These are phyloP conservation scores for Lampropteryx suffumata DNA, from an alignment of 2,888 invertebrate genomes.

Conservation along the genomic window DNA sequence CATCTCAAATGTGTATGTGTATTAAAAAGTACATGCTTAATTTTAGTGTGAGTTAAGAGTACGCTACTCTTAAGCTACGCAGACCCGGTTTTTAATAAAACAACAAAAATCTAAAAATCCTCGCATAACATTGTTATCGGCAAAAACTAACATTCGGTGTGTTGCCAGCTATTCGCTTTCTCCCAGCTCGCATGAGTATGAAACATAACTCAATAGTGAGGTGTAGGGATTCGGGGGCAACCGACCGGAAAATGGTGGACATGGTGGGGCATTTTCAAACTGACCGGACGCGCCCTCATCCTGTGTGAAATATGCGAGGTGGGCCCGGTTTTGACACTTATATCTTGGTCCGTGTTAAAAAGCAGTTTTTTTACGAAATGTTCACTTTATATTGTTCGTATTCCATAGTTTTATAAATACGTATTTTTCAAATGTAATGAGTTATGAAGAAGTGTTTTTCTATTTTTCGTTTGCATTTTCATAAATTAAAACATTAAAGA, in stretches of 20 bases:
- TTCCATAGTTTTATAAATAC: too few species aligned
- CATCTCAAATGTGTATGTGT: too few species aligned
- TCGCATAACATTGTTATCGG: conserved; percentile 24
- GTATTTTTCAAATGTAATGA: too few species aligned
- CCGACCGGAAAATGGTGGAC: conserved; percentile 75
- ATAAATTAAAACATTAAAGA: too few species aligned
- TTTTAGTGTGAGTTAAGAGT: too few species aligned
- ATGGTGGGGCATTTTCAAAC: conserved; percentile 70
- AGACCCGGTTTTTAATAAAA: too few species aligned
- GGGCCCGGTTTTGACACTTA: conserved; percentile 51
- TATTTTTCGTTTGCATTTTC: too few species aligned
- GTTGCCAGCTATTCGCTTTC: conserved; percentile 45
- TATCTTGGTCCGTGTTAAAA: conserved; percentile 39
- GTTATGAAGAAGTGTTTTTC: too few species aligned
- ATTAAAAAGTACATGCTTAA: too few species aligned
- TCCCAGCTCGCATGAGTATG: conserved; percentile 54
- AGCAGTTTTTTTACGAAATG: conserved; percentile 3
- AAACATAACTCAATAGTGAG: conserved; percentile 73
- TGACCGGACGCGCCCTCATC: conserved; percentile 61
- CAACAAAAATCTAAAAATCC: not conserved
- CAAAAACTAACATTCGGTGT: conserved; percentile 37
- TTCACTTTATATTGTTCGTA: too few species aligned
- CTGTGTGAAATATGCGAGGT: conserved; percentile 62
- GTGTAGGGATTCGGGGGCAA: conserved; percentile 64
- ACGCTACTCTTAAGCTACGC: too few species aligned